Evolutionary conservation across 2,888 invertebrate species (phyloP).

Genomic region (Diaprepes abbreviatus): DNA sequence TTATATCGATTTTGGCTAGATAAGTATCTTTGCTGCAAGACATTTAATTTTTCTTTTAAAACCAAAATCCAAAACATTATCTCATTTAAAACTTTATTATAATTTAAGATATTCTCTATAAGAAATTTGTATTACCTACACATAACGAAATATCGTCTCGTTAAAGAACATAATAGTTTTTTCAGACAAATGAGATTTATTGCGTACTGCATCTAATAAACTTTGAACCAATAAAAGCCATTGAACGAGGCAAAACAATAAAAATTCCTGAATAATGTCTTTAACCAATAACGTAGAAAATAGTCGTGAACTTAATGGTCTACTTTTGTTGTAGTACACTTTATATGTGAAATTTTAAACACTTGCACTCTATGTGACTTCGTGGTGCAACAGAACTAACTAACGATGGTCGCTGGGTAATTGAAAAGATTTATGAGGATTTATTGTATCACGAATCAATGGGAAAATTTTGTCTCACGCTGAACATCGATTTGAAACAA

Average conservation of each 20-base stretch:
- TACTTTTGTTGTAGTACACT: conserved; percentile 46
- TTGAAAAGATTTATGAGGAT: conserved; percentile 53
- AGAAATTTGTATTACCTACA: too few relatives aligned
- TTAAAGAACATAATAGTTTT: too few relatives aligned
- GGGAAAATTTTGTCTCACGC: conserved; percentile 25
- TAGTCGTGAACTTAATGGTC: conserved; percentile 44
- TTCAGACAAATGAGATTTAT: too few relatives aligned
- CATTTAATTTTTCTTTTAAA: too few relatives aligned
- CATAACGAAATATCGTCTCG: too few relatives aligned
- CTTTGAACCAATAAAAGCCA: neutral
- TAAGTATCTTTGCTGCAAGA: too few relatives aligned
- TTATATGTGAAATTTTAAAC: conserved; percentile 52
- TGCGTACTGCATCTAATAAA: too few relatives aligned
- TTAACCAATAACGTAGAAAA: conserved; percentile 26
- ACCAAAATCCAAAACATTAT: too few relatives aligned
- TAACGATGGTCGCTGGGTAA: conserved; percentile 50
- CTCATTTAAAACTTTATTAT: too few relatives aligned
- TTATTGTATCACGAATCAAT: conserved; percentile 48
- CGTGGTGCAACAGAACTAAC: conserved; percentile 50
- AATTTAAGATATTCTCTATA: too few relatives aligned
- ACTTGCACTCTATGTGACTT: conserved; percentile 42
- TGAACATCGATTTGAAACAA: neutral
- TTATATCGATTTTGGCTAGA: too few relatives aligned
- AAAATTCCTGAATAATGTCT: conserved; percentile 27
- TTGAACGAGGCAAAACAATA: conserved; percentile 24